Base-by-base conservation (phyloP, 1,140 invertebrate species). In the Leptopilina boulardi region DNA sequence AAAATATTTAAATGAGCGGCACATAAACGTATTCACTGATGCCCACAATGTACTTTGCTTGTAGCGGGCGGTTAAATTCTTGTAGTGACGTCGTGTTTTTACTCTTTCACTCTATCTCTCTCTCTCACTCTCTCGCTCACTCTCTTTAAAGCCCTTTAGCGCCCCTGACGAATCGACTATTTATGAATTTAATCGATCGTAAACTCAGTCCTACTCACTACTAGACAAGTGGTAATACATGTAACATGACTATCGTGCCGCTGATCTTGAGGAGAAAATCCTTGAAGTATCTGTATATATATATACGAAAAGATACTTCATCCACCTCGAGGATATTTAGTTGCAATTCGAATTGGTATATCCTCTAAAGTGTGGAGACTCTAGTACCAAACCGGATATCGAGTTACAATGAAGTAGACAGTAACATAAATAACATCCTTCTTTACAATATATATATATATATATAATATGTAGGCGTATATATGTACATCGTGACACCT, bases 181-280 rank as follows among this genome's bases (percentile, higher is more conserved):
- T 86, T 85, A 82, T 78, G 80, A 78, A 73, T 84, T 83, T 86
- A 85, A 88, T 88, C 85, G 85, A 83, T 87, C 84, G 85, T 84
- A 84, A 87, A 85, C 78, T 80, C 80, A 74, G 51, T 80, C 76
- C 75, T 83, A 83, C 80, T 84, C 80, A 76, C 75, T 82, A 83
- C 80, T 84, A 85, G 82, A 83, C 78, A 75, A 81, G 59, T 70
- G 51, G 74, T 77, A 81, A 30, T 66, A 59, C 13, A 30, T 30
- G 59, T 66, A n/a, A 30, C 59, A 66, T 15, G 59, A 66, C 59
- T 26, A 66, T 66, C 59, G 26, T n/a, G 59, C 59, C 26, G 59
- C 59, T 30, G 11, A 66, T 66, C 13, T 15, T 66, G 26, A 19
- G 23, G 11, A 66, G 59, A 66, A 66, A 66, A 66, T 66, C 26